Conservation (phyloP, 2,797 vertebrate genomes). For the Tamandua tetradactyla region DNA sequence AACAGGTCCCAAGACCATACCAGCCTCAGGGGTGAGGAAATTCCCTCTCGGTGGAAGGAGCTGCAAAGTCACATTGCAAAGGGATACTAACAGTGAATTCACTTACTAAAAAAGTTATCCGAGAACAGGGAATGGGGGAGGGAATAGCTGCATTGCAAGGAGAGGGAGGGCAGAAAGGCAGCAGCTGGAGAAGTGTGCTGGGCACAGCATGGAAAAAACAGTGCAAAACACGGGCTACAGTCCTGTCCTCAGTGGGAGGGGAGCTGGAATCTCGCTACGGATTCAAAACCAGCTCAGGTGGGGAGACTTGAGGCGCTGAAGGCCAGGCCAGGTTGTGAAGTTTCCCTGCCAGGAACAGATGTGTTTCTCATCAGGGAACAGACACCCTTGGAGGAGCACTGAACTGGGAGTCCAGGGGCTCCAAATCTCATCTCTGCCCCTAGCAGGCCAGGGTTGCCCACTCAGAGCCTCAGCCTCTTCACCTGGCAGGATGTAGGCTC, state of each 20-base stretch:
- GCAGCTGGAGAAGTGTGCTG: accelerated
- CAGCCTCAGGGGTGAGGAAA: neutral
- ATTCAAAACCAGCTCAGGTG: neutral
- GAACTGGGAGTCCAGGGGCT: neutral
- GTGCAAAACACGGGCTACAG: neutral
- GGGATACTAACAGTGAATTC: neutral
- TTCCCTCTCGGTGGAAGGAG: neutral
- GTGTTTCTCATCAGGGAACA: neutral
- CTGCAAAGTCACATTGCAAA: neutral
- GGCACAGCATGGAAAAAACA: accelerated
- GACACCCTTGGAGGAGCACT: neutral
- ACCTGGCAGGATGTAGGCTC: neutral
- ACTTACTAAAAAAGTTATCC: neutral
- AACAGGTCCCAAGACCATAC: neutral
- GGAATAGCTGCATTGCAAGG: neutral
- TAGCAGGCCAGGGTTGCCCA: neutral
- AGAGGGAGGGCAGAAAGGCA: neutral
- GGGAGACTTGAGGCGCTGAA: neutral
- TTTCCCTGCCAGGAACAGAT: neutral
- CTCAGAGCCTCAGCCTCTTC: neutral
- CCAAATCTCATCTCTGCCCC: neutral
- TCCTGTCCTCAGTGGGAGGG: accelerated
- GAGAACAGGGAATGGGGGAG: no score
- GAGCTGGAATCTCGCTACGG: neutral
- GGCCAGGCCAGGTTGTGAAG: neutral